phyloP scores from a whole-genome alignment of 2,888 invertebrate genomes.

The Diaperis boleti region DNA sequence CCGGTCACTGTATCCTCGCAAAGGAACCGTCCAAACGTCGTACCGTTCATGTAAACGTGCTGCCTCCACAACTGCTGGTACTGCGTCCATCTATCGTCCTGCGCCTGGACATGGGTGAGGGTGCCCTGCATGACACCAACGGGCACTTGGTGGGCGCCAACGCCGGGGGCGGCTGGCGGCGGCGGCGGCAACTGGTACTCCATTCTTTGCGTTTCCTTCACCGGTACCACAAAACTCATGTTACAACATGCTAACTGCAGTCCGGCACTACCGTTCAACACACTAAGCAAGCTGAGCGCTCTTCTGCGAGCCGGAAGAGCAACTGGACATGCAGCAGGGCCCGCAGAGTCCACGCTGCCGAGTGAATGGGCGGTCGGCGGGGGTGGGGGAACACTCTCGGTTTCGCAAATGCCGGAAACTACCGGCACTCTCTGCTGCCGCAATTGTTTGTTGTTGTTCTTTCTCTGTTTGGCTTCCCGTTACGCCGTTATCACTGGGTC shows the following conservation, averaged over 20 bases:
- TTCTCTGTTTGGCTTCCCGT: slow-evolving; percentile 29
- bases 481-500: slow-evolving; percentile 13
- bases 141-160: slow-evolving; percentile 69
- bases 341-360: slow-evolving; percentile 52
- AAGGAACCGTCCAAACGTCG: slow-evolving; percentile 56
- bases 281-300: slow-evolving; percentile 50
- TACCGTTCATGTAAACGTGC: slow-evolving; percentile 85
- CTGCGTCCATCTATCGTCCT: slow-evolving; percentile 77
- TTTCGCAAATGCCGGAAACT: slow-evolving; percentile 65
- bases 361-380: slow-evolving; percentile 60
- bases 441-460: slow-evolving; percentile 32
- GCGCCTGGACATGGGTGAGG: slow-evolving; percentile 74
- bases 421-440: slow-evolving; percentile 35
- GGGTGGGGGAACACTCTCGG: slow-evolving; percentile 59
- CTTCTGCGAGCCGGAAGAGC: slow-evolving; percentile 61
- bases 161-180: slow-evolving; percentile 60
- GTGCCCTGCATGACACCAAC: slow-evolving; percentile 76
- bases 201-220: slow-evolving; percentile 63
- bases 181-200: slow-evolving; percentile 70
- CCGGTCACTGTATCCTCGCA: too few species aligned
- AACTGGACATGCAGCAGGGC: slow-evolving; percentile 61
- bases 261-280: slow-evolving; percentile 53
- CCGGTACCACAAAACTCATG: slow-evolving; percentile 67
- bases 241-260: slow-evolving; percentile 63
- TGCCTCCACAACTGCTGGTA: slow-evolving; percentile 84